Conservation (phyloP, 2,888 invertebrate species). For the Diarsia mendica region DNA sequence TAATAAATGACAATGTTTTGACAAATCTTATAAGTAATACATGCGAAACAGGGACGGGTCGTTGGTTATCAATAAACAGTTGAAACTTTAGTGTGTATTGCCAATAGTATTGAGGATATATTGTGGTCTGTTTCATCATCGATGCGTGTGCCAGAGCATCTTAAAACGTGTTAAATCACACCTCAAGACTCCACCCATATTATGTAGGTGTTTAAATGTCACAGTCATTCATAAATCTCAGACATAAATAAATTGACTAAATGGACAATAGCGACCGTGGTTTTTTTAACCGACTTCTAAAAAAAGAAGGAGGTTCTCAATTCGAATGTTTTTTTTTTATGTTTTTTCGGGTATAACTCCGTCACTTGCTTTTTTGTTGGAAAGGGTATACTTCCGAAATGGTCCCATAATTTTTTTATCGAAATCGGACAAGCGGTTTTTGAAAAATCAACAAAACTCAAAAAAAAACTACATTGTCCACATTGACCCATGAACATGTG, state of each 20-base stretch:
- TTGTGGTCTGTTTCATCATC: slow-evolving; percentile 53
- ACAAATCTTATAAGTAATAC: no score
- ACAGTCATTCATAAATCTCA: slow-evolving; percentile 50
- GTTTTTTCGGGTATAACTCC: no score
- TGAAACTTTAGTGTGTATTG: slow-evolving; percentile 19
- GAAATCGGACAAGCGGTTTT: no score
- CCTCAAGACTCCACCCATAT: slow-evolving; percentile 59
- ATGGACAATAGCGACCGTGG: slow-evolving; percentile 11
- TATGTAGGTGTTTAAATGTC: slow-evolving; percentile 60
- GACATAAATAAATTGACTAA: slow-evolving; percentile 47
- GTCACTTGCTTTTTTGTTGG: no score
- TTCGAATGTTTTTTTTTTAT: no score
- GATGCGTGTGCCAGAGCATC: slow-evolving; percentile 48
- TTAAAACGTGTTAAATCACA: slow-evolving; percentile 59
- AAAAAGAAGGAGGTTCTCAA: no score
- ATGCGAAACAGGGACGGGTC: background rate
- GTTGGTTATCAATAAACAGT: slow-evolving; percentile 4
- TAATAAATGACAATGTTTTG: background rate
- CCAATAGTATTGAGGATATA: slow-evolving; percentile 29
- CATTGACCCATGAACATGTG: no score
- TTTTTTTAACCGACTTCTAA: no score
- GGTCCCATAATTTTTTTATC: no score
- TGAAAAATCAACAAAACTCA: no score
- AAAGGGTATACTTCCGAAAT: no score
- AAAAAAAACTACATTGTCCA: no score